Conservation (phyloP, 2,888 invertebrate genomes). For the Prosapia bicincta region DNA sequence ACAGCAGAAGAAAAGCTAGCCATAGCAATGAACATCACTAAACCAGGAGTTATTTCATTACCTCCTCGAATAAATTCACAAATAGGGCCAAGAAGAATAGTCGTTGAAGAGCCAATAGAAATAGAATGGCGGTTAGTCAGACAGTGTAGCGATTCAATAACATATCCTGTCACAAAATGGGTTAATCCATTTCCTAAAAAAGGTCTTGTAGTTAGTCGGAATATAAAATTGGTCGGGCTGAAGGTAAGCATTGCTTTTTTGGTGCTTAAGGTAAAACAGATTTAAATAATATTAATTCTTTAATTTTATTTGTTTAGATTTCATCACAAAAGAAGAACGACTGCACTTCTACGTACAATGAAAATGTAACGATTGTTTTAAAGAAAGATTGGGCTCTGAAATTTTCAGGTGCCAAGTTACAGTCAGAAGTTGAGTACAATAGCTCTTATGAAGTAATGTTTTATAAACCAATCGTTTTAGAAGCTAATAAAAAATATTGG, state of each 20-base stretch:
- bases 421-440: constrained; percentile 12
- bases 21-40: constrained; percentile 71
- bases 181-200: constrained; percentile 27
- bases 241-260: constrained; percentile 15
- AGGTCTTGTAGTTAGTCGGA: constrained; percentile 21
- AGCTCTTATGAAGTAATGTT: constrained; percentile 14
- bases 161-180: constrained; percentile 26
- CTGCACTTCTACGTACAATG: constrained; percentile 15
- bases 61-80: neutral
- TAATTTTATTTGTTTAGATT: constrained; percentile 10
- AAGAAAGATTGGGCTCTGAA: constrained; percentile 29
- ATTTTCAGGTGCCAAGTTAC: constrained; percentile 21
- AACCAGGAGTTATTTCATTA: constrained; percentile 20
- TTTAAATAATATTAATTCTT: too few relatives aligned
- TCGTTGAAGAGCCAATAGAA: neutral
- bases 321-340: constrained; percentile 16
- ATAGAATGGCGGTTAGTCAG: constrained; percentile 20
- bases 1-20: constrained; percentile 75
- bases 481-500: constrained; percentile 25
- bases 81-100: neutral
- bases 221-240: constrained; percentile 22
- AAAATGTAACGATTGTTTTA: constrained; percentile 25
- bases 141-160: constrained; percentile 9
- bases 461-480: constrained; percentile 21
- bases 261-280: too few relatives aligned